phyloP scores from a whole-genome alignment of 2,888 invertebrate genomes.

The Lepidocyrtinus sp. region DNA sequence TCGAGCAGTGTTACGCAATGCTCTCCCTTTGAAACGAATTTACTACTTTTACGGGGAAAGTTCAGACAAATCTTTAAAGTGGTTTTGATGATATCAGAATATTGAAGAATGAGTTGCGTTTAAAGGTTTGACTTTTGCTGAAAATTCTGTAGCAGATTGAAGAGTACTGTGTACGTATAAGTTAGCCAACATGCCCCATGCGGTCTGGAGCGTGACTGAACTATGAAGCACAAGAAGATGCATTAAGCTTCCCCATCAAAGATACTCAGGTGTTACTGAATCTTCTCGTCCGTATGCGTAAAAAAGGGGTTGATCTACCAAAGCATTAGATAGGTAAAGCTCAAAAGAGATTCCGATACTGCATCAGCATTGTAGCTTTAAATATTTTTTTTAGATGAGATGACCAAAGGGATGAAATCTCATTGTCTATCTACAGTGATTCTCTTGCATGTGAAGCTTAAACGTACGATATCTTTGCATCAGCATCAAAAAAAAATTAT shows the following conservation, averaged over 20 bases:
- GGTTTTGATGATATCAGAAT: constrained; percentile 32
- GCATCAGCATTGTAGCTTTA: too few species aligned
- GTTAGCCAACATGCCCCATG: constrained; percentile 61
- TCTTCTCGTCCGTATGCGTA: constrained; percentile 39
- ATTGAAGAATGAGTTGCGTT: constrained; percentile 17
- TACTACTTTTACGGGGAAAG: constrained; percentile 45
- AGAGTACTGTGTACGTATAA: constrained; percentile 30
- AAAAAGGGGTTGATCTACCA: constrained; percentile 51
- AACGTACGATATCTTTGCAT: too few species aligned
- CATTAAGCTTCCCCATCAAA: constrained; percentile 26
- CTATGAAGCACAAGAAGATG: constrained; percentile 49
- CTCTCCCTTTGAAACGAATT: constrained; percentile 15
- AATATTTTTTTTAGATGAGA: too few species aligned
- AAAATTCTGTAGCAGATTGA: constrained; percentile 28
- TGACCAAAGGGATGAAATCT: too few species aligned
- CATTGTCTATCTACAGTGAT: too few species aligned
- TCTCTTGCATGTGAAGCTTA: too few species aligned
- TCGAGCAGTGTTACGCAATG: constrained; percentile 11
- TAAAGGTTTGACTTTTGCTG: constrained; percentile 29
- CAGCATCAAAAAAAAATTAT: too few species aligned
- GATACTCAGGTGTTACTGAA: constrained; percentile 41
- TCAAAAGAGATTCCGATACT: too few species aligned
- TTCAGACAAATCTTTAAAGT: constrained; percentile 32
- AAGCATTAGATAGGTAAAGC: not conserved
- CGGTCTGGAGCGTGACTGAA: constrained; percentile 69